Percentiles rank a stretch among this genome's conserved stretches.
Conservation (phyloP, 2,888 invertebrate genomes). For the Hirtodrosophila trivittata region DNA sequence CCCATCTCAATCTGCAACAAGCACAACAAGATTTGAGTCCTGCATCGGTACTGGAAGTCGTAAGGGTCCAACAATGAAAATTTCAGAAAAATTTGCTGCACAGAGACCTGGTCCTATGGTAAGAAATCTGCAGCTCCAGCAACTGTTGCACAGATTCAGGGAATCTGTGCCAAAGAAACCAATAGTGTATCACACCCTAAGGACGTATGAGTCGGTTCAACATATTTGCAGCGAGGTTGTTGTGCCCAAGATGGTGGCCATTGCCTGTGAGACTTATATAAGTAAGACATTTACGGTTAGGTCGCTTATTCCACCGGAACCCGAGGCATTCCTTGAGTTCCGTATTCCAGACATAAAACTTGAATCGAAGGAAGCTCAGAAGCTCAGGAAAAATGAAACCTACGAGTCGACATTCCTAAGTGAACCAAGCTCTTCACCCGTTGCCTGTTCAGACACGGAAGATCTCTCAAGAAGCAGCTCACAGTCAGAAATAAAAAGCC, state of each 20-base stretch:
- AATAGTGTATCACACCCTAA: neutral
- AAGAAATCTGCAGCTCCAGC: neutral
- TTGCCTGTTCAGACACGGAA: too few species aligned
- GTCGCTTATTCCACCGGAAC: neutral
- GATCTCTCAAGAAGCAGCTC: too few species aligned
- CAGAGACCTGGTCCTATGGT: neutral
- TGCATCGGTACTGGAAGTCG: neutral
- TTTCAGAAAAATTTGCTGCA: neutral
- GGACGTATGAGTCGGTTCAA: constrained; percentile 5
- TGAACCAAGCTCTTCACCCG: too few species aligned
- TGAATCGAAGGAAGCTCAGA: too few species aligned
- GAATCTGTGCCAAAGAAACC: neutral
- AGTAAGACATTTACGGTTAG: neutral
- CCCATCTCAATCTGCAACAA: neutral
- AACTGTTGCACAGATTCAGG: neutral
- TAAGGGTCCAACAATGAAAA: neutral
- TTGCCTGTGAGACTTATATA: neutral
- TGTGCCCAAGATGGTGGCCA: constrained; percentile 20
- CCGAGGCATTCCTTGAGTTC: constrained; percentile 42
- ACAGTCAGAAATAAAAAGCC: too few species aligned
- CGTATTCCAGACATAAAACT: constrained; percentile 50
- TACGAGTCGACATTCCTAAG: neutral
- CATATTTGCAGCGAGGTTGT: constrained; percentile 22
- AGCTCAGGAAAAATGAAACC: too few species aligned
- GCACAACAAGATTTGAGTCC: constrained; percentile 12